A percentile compares a stretch with the other conserved stretches of the same genome.
phyloP scores from a whole-genome alignment of 2,888 invertebrate species.

The Phortica okadai region DNA sequence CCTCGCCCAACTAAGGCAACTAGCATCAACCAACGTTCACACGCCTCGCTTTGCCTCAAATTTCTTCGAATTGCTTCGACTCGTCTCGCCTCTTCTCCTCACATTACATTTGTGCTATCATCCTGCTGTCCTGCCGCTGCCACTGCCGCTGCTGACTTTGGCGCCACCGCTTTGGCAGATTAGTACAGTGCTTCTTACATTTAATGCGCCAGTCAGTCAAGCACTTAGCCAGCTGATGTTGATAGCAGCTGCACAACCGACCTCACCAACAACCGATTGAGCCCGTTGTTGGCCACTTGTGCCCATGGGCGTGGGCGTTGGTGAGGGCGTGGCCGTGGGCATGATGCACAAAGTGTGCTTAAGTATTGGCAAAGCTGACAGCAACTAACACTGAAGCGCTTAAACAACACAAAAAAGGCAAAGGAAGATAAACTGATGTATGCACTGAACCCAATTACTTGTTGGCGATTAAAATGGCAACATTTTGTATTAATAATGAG shows the following conservation, averaged over 20 bases:
- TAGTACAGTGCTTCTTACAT: conserved; percentile 22
- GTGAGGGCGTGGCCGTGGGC: no score
- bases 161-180: conserved; percentile 15
- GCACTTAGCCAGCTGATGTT: conserved; percentile 31
- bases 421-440: neutral
- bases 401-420: neutral
- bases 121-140: neutral
- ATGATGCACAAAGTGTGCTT: neutral
- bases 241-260: conserved; percentile 5
- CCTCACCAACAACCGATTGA: neutral
- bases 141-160: neutral
- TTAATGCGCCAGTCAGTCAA: conserved; percentile 32
- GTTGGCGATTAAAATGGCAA: conserved; percentile 2
- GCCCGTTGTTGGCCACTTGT: neutral
- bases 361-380: neutral
- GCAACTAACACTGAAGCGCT: neutral
- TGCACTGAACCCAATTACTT: conserved; percentile 30
- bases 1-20: neutral
- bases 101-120: no score
- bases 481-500: conserved; percentile 1
- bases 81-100: neutral
- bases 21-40: neutral
- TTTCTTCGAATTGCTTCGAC: neutral
- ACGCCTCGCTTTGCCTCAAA: neutral
- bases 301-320: no score